Base-by-base conservation (phyloP, 2,113 vertebrate species). In the Tauraco erythrolophus region DNA sequence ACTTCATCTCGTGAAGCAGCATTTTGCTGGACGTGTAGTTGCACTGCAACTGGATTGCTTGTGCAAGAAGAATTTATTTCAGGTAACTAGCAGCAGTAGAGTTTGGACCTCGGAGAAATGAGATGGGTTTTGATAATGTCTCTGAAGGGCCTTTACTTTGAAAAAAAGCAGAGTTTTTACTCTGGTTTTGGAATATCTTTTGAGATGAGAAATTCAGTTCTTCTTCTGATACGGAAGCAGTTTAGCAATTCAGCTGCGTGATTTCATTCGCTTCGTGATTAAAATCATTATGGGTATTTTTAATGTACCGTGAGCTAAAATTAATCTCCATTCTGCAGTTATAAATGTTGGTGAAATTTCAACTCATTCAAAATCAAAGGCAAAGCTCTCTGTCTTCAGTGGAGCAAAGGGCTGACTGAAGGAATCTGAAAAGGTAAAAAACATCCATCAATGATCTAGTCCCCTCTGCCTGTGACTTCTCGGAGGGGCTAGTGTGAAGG, bases 1-100 rank as follows among this genome's bases (percentile, higher is more conserved):
- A 22, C 25, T 27, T 37, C 39, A 3, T 14, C 14, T 19, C 2
- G 0, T 5, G 43, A 54, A 33, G 30, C 0, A 43, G 61, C 7
- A 2, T n/a, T 64, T 56, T n/a, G 78, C 39, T 21, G 65, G 15
- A 18, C 5, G 0, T 24, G 25, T 19, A 21, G 22, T 19, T 35
- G 12, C 12, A 6, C 8, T 50, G 64, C 23, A 28, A 2, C 7
- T 53, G 57, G 43, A 30, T 14, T 68, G 60, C 33, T 65, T 10
- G 23, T 22, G 25, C 19, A 19, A 5, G 33, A 71, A 13, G 48
- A 43, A 33, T 58, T 43, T 17, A n/a, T 24, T 71, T 68, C 4
- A 9, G 21, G 21, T 69, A 43, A 48, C 25, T 16, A 33, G 31
- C 19, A 37, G 31, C 21, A 60, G n/a, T 23, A 51, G 41, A 65